Evolutionary conservation across 2,113 vertebrate species (phyloP).

Genomic region (Urocitellus parryii): DNA sequence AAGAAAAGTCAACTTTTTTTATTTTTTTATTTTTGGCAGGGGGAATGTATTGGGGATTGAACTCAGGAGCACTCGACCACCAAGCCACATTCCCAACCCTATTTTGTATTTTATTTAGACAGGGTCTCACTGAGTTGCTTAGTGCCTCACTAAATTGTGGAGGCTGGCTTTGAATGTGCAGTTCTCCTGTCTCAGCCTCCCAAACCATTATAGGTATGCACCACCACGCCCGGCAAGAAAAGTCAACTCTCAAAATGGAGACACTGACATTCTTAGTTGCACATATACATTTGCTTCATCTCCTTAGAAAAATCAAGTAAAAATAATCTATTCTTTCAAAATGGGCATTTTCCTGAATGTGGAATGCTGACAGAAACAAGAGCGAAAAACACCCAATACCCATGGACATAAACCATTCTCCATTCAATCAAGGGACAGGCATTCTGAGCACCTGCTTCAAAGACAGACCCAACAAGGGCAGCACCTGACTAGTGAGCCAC

Average conservation of each 20-base stretch:
- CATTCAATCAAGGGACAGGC: background rate
- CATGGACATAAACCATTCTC: background rate
- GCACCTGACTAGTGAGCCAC: background rate
- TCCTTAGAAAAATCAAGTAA: background rate
- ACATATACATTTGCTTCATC: background rate
- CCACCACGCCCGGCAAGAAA: background rate
- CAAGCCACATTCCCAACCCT: too few species aligned
- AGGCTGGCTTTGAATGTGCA: too few species aligned
- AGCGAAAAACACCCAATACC: background rate
- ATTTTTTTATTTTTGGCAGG: too few species aligned
- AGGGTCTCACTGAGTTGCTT: too few species aligned
- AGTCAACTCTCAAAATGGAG: background rate
- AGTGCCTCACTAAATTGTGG: too few species aligned
- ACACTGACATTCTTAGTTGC: background rate
- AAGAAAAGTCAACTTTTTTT: constrained; percentile 27
- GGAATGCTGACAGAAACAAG: background rate
- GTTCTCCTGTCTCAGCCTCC: too few species aligned
- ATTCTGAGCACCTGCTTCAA: background rate
- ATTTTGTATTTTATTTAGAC: too few species aligned
- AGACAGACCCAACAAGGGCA: background rate
- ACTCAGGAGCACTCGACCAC: too few species aligned
- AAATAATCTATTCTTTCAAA: background rate
- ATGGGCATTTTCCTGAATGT: background rate
- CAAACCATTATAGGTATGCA: too few species aligned
- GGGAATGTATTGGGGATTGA: too few species aligned